Conservation (phyloP, 2,888 invertebrate genomes). For the Lumbricus terrestris region DNA sequence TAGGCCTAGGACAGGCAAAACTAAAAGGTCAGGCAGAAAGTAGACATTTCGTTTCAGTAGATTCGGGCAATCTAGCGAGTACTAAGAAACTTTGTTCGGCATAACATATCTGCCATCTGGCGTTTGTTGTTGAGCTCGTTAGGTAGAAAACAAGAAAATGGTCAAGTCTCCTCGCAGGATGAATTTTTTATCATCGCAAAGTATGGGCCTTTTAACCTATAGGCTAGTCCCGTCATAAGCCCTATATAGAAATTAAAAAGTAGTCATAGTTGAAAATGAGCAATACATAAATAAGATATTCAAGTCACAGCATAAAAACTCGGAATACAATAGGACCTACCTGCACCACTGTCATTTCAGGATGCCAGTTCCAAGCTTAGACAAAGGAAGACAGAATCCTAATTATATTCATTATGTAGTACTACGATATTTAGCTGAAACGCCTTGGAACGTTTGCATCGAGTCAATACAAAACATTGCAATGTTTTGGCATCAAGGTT, state of each 20-base stretch:
- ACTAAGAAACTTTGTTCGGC: not conserved
- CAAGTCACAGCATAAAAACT: not conserved
- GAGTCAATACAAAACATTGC: no score
- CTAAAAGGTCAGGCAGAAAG: no score
- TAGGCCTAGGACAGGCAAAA: no score
- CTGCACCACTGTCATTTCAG: no score
- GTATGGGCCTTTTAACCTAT: not conserved
- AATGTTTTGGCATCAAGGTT: slow-evolving; percentile 25
- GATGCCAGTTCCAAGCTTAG: not conserved
- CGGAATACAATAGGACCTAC: not conserved
- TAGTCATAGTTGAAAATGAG: not conserved
- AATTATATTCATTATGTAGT: no score
- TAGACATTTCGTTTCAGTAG: not conserved
- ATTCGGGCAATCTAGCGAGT: not conserved
- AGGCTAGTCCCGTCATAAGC: no score
- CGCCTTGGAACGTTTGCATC: no score
- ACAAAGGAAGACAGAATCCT: no score
- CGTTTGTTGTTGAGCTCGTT: not conserved
- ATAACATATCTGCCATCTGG: not conserved
- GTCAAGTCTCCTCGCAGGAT: not conserved
- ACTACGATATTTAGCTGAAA: no score
- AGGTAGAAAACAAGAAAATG: not conserved
- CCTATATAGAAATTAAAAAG: not conserved
- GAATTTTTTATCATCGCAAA: not conserved
- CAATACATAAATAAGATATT: not conserved